Evolutionary conservation across 2,888 invertebrate genomes (phyloP), one percentile per base, ranked within the genome.

Genomic region (Chaitophorus viminalis): DNA sequence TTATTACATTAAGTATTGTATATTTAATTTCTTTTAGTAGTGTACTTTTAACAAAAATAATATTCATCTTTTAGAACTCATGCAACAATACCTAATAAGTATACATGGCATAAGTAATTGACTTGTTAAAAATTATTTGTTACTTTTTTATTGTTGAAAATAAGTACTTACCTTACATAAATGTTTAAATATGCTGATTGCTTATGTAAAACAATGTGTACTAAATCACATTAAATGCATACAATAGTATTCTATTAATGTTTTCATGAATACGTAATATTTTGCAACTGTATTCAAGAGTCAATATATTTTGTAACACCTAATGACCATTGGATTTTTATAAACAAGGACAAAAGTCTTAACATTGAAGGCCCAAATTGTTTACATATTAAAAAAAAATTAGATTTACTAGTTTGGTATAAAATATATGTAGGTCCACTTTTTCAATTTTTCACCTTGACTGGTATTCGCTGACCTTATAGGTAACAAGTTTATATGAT

Each of bases 391-490:
- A 70, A 70, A 70, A 29, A 68, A 29, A 70, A 29, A 17, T 79
- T 29, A 21, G 36, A 65, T 65, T 36, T 79, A 36, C 9, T 18
- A 3, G 3, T 78, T 78, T n/a, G 11, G 31, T n/a, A 33, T 52
- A 79, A 60, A 60, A 65, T n/a, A 36, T 60, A 29, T n/a, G 25
- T 18, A 36, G 60, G n/a, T 60, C 17, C 18, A 60, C n/a, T n/a
- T 31, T 77, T 31, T 77, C 0, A 8, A 65, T 60, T 65, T 36
- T 36, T 65, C 9, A 21, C 79, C 60, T 79, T 79, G 79, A 11
- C 29, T 79, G n/a, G 17, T 33, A 79, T 79, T 39, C 11, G 68
- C 1, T 39, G 36, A n/a, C 78, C 78, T 78, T 33, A 78, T 25
- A 11, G 46, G 46, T 46, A 33, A n/a, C 25, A 29, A 29, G 3